Evolutionary conservation across 2,888 invertebrate genomes (phyloP).

Genomic region (Emmelina monodactyla): DNA sequence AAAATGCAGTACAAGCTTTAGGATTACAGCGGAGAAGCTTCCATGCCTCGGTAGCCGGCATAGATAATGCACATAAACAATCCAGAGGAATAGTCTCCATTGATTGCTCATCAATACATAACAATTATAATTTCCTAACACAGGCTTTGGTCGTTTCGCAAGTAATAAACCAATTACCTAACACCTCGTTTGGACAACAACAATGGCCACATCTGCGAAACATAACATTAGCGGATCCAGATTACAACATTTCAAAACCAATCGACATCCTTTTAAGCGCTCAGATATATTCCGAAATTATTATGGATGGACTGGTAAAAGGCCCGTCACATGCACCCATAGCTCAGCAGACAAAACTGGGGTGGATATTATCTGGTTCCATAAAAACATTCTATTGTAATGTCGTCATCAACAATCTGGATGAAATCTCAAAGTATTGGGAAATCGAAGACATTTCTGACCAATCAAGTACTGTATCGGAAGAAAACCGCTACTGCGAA

Average conservation of each 20-base stretch:
- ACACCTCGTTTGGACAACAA: conserved; percentile 9
- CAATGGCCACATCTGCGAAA: conserved; percentile 12
- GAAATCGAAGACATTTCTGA: conserved; percentile 3
- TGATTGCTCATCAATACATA: conserved; percentile 10
- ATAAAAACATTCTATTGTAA: conserved; percentile 8
- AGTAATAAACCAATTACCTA: conserved; percentile 13
- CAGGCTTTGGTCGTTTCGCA: conserved; percentile 12
- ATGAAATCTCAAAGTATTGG: conserved; percentile 5
- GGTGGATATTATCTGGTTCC: conserved; percentile 12
- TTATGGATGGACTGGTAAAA: conserved; percentile 8
- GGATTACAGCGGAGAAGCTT: background rate
- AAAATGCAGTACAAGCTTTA: conserved; percentile 7
- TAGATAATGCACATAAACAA: background rate
- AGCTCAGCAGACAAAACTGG: conserved; percentile 11
- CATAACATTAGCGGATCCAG: conserved; percentile 14
- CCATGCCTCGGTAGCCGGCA: conserved; percentile 2
- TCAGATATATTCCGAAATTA: conserved; percentile 4
- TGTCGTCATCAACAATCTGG: conserved; percentile 6
- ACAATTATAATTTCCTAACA: conserved; percentile 10
- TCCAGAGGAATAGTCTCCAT: conserved; percentile 9
- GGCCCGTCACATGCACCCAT: conserved; percentile 7
- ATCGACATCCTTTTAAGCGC: conserved; percentile 6
- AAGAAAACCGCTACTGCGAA: conserved; percentile 3
- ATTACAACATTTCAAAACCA: conserved; percentile 8
- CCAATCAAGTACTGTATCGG: background rate